Evolutionary conservation across 2,888 invertebrate genomes (phyloP), one percentile per base, ranked within the genome.

Genomic region (Amitus sp.): DNA sequence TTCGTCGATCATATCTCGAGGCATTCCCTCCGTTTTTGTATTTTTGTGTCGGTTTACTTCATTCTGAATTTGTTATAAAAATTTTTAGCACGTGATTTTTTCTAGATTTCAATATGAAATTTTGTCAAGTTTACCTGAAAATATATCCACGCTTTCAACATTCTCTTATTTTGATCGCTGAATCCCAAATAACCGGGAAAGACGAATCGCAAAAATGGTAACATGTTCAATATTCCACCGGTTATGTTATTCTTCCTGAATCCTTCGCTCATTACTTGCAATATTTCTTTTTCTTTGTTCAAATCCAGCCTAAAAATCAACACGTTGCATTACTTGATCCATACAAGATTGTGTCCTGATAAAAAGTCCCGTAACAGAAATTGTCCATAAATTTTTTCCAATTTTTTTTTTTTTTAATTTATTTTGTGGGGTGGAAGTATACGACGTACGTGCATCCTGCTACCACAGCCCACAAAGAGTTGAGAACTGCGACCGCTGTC

Each of bases 401-500:
- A n/a, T n/a, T n/a, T n/a, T n/a, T n/a, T n/a, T n/a, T n/a, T n/a
- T n/a, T n/a, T n/a, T n/a, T n/a, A n/a, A n/a, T n/a, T n/a, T n/a
- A n/a, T n/a, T n/a, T n/a, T n/a, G n/a, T n/a, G n/a, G n/a, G n/a
- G n/a, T n/a, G n/a, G n/a, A n/a, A n/a, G n/a, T n/a, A n/a, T n/a
- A n/a, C n/a, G n/a, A n/a, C n/a, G n/a, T n/a, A 78, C 80, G 89
- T 85, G 76, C 84, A 80, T 75, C 90, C 90, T 59, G 90, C 89
- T 48, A 89, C 84, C 75, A 89, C 86, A 30, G 86, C 86, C 92
- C 91, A 92, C 19, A 91, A 74, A 10, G 87, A 86, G 76, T 91
- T 91, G 66, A 91, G 79, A 2, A 90, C 87, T 9, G 79, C 75
- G 5, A 73, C 40, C 0, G 72, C 65, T 0, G 87, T 85, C 30